Evolutionary conservation across 2,113 vertebrate species (phyloP).

Genomic region (Eptesicus fuscus): DNA sequence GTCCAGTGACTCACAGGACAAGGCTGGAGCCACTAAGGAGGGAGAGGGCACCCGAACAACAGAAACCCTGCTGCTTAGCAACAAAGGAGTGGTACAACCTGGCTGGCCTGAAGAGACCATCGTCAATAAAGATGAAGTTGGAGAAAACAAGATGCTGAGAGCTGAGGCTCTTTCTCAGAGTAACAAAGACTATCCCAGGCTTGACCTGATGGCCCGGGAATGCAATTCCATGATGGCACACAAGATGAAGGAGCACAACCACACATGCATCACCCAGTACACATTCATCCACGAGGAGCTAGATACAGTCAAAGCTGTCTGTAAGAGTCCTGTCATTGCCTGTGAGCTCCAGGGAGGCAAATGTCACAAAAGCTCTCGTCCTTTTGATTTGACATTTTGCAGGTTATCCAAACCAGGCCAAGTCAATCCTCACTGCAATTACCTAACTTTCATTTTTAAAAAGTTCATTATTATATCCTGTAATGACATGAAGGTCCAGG

Average conservation of each 20-base stretch:
- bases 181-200: background rate
- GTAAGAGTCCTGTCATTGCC: constrained; percentile 1
- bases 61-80: background rate
- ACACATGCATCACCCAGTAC: constrained; percentile 11
- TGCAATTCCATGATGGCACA: constrained; percentile 64
- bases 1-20: constrained; percentile 51
- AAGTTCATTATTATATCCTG: constrained; percentile 57
- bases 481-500: background rate
- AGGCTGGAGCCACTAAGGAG: background rate
- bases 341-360: constrained; percentile 55
- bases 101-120: constrained; percentile 17
- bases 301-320: constrained; percentile 23
- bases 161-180: background rate
- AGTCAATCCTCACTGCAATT: constrained; percentile 58
- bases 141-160: background rate
- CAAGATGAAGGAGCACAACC: constrained; percentile 35
- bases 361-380: constrained; percentile 64
- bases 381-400: constrained; percentile 67
- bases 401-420: constrained; percentile 53
- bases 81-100: background rate
- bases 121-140: constrained; percentile 40
- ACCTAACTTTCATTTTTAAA: constrained; percentile 58
- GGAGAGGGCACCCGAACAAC: background rate
- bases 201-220: constrained; percentile 14
- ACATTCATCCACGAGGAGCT: constrained; percentile 57